Conservation (phyloP, 2,797 vertebrate genomes). For the Etheostoma perlongum region DNA sequence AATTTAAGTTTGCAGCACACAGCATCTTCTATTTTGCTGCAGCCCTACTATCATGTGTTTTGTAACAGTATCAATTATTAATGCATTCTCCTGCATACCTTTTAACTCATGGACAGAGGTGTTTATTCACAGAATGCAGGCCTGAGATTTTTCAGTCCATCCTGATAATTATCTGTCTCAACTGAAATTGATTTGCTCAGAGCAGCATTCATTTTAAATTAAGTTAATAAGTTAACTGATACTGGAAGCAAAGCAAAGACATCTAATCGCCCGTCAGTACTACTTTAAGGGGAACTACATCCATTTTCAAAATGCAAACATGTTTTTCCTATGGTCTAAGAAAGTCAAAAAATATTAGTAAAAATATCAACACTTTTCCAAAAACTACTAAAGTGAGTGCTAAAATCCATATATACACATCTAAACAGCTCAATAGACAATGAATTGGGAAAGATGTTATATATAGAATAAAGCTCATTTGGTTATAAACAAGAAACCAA, state of each 20-base stretch:
- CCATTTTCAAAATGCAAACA: too few relatives aligned
- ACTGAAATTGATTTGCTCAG: conserved; percentile 49
- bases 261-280: not conserved
- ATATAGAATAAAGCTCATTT: too few relatives aligned
- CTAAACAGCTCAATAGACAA: too few relatives aligned
- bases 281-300: not conserved
- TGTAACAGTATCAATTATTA: conserved; percentile 72
- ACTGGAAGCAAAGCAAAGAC: conserved; percentile 12
- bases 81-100: conserved; percentile 65
- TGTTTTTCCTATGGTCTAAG: too few relatives aligned
- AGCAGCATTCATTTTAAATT: conserved; percentile 45
- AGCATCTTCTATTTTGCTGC: conserved; percentile 57
- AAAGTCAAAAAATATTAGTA: too few relatives aligned
- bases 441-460: too few relatives aligned
- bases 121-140: conserved; percentile 50
- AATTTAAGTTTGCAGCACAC: conserved; percentile 48
- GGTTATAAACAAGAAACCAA: too few relatives aligned
- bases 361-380: too few relatives aligned
- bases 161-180: conserved; percentile 40
- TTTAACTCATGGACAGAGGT: conserved; percentile 62
- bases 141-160: conserved; percentile 53
- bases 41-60: conserved; percentile 66
- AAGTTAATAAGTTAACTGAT: conserved; percentile 48
- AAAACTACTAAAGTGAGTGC: too few relatives aligned
- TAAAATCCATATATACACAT: too few relatives aligned